phyloP scores from a whole-genome alignment of 2,113 vertebrate genomes.

The Chaenocephalus aceratus region DNA sequence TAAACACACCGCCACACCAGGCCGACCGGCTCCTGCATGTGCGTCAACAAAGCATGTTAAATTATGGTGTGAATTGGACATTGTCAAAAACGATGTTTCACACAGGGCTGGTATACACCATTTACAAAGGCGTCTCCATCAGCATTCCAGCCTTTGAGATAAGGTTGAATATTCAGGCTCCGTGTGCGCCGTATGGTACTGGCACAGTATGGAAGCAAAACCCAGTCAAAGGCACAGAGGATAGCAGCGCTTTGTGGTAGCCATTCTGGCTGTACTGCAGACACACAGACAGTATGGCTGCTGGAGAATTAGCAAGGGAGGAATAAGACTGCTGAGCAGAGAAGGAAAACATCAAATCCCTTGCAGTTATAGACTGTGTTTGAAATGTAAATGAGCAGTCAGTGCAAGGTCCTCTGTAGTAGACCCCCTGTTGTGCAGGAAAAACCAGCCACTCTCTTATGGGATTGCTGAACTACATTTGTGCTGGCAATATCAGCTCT shows the following conservation, averaged over 20 bases:
- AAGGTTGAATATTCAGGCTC: slow-evolving; percentile 47
- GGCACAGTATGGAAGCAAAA: slow-evolving; percentile 74
- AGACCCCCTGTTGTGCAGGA: slow-evolving; percentile 73
- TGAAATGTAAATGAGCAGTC: slow-evolving; percentile 84
- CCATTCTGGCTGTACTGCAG: slow-evolving; percentile 67
- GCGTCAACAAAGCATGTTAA: slow-evolving; percentile 40
- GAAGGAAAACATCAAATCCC: slow-evolving; percentile 82
- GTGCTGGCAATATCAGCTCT: slow-evolving; percentile 51
- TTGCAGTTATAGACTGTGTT: slow-evolving; percentile 82
- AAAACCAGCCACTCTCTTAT: slow-evolving; percentile 67
- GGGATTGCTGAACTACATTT: slow-evolving; percentile 57
- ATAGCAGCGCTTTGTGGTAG: slow-evolving; percentile 73
- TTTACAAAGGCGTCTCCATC: slow-evolving; percentile 32
- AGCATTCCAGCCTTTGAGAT: slow-evolving; percentile 57
- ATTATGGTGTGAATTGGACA: slow-evolving; percentile 15
- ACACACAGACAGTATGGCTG: slow-evolving; percentile 72
- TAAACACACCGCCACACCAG: slow-evolving; percentile 26
- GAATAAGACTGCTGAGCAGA: slow-evolving; percentile 74
- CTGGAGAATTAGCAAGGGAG: slow-evolving; percentile 76
- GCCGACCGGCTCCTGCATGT: slow-evolving; percentile 26
- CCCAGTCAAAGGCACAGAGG: slow-evolving; percentile 69
- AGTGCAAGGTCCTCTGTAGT: slow-evolving; percentile 76
- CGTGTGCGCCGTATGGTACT: slow-evolving; percentile 62
- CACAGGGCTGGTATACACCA: neutral
- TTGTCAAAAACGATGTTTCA: slow-evolving; percentile 21